Percentiles rank a stretch among this genome's conserved stretches.
Conservation (phyloP, 1,140 invertebrate genomes). For the Macrostomum lignano region DNA sequence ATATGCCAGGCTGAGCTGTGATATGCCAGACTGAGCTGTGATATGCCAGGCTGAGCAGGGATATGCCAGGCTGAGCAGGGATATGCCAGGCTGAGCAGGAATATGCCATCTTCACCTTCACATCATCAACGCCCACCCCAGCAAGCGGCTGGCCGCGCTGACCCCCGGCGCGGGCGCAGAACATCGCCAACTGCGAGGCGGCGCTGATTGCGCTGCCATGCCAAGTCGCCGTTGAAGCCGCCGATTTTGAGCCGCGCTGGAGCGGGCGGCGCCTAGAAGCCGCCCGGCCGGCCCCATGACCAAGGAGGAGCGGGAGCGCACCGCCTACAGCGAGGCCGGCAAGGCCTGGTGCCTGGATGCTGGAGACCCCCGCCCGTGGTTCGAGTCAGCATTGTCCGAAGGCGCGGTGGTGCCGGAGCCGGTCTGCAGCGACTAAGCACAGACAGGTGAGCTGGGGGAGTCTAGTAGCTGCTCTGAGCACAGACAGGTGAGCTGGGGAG, state of each 20-base stretch:
- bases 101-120: too few species aligned
- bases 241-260: slow-evolving; percentile 60
- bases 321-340: slow-evolving; percentile 81
- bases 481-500: too few species aligned
- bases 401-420: too few species aligned
- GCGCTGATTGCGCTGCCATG: slow-evolving; percentile 49
- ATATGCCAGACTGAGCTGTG: too few species aligned
- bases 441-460: too few species aligned
- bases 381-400: too few species aligned
- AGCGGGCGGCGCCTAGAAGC: slow-evolving; percentile 49
- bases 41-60: too few species aligned
- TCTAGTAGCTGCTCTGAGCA: too few species aligned
- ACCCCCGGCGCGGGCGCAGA: slow-evolving; percentile 67
- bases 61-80: too few species aligned
- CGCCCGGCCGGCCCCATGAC: slow-evolving; percentile 13
- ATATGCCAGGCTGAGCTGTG: too few species aligned
- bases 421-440: slow-evolving; percentile 68
- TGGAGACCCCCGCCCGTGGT: too few species aligned
- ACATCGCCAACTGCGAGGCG: slow-evolving; percentile 73
- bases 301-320: slow-evolving; percentile 32
- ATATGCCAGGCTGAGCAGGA: too few species aligned
- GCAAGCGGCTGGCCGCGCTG: slow-evolving; percentile 39
- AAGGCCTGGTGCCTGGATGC: slow-evolving; percentile 84
- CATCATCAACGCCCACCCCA: slow-evolving; percentile 7
- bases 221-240: slow-evolving; percentile 37